Percentiles rank a stretch among this genome's conserved stretches.
Evolutionary conservation across 2,888 invertebrate species (phyloP).

Genomic region (Loripinus fragilis): DNA sequence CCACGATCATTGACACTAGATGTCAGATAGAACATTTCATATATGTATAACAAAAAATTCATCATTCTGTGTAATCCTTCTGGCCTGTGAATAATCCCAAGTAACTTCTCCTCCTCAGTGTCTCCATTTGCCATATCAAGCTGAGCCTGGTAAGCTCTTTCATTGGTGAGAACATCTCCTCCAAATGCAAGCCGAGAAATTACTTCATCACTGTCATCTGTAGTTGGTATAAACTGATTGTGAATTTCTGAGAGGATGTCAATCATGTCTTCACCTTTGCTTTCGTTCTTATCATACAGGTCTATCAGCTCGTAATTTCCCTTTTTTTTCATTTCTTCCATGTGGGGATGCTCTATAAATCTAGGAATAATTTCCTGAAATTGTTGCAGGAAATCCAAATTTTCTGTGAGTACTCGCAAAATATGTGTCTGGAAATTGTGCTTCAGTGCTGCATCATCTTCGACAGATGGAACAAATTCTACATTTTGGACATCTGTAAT

Average conservation of each 20-base stretch:
- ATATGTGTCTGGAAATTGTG: constrained; percentile 30
- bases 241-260: constrained; percentile 38
- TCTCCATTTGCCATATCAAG: constrained; percentile 28
- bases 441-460: constrained; percentile 1
- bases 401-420: constrained; percentile 29
- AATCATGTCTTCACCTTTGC: constrained; percentile 46
- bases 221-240: constrained; percentile 21
- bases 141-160: constrained; percentile 45
- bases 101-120: constrained; percentile 12
- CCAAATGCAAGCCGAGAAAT: constrained; percentile 29
- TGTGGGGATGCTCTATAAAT: constrained; percentile 38
- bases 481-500: not conserved
- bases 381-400: constrained; percentile 21
- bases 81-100: constrained; percentile 41
- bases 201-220: not conserved
- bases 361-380: constrained; percentile 25
- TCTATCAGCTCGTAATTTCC: constrained; percentile 39
- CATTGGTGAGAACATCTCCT: constrained; percentile 45
- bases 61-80: constrained; percentile 51
- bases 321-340: constrained; percentile 31
- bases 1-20: constrained; percentile 22
- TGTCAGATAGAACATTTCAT: constrained; percentile 24
- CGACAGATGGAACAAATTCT: constrained; percentile 13
- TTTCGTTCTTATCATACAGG: constrained; percentile 55
- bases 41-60: constrained; percentile 28